phyloP scores from a whole-genome alignment of 1,140 invertebrate species.

The Palaemon carinicauda region DNA sequence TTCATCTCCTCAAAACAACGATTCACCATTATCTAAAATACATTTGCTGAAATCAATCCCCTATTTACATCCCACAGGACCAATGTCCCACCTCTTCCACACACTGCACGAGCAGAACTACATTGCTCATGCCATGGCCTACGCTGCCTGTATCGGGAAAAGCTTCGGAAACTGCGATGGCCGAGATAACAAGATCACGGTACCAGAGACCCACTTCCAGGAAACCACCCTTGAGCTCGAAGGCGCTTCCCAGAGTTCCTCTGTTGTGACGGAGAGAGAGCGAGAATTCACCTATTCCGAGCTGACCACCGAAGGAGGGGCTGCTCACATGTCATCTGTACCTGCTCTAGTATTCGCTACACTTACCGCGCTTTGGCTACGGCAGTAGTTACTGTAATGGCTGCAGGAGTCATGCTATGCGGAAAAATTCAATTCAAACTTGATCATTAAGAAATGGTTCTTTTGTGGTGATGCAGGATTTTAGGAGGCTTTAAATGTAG shows the following conservation, averaged over 20 bases:
- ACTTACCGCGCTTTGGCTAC: background rate
- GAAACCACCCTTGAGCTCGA: background rate
- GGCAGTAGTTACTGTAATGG: background rate
- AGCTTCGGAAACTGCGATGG: background rate
- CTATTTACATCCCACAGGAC: constrained; percentile 60
- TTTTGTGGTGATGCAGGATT: background rate
- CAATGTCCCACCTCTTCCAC: constrained; percentile 66
- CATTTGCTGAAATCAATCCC: background rate
- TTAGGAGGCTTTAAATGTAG: too few relatives aligned
- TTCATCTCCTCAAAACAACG: background rate
- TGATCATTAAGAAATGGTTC: background rate
- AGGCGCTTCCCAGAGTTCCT: too few relatives aligned
- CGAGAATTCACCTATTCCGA: background rate
- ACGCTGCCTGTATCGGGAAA: constrained; percentile 62
- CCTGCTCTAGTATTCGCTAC: background rate
- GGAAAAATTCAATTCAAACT: background rate
- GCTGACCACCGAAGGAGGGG: background rate
- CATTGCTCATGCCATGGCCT: constrained; percentile 66
- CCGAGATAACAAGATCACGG: background rate
- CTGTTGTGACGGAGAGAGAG: too few relatives aligned
- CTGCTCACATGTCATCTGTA: background rate
- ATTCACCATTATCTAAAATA: background rate
- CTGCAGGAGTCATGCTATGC: background rate
- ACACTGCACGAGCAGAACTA: constrained; percentile 66
- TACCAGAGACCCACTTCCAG: background rate